Evolutionary conservation across 35 echinoderm and acorn worm species (phyloP).

Genomic region (Eucidaris tribuloides): DNA sequence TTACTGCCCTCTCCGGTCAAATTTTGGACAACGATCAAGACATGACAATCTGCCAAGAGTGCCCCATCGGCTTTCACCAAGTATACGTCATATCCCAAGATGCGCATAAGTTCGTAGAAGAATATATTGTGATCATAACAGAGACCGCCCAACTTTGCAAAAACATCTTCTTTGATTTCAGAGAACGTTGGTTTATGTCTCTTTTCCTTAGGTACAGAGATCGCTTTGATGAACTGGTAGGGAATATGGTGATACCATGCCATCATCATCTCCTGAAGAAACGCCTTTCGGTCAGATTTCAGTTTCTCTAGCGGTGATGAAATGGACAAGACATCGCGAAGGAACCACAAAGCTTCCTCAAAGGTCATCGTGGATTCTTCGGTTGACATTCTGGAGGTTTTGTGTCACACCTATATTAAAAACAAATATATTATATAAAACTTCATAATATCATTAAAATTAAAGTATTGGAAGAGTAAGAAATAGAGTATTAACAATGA

Average conservation of each 20-base stretch:
- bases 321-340: not conserved
- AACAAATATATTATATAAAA: too few species aligned
- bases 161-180: slow-evolving; percentile 48
- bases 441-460: too few species aligned
- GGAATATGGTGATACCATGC: slow-evolving; percentile 27
- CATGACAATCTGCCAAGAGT: slow-evolving; percentile 9
- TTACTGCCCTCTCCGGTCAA: slow-evolving; percentile 23
- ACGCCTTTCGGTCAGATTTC: not conserved
- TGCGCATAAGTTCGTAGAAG: slow-evolving; percentile 29
- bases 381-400: not conserved
- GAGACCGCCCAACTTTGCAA: slow-evolving; percentile 35
- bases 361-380: not conserved
- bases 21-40: slow-evolving; percentile 27
- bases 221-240: slow-evolving; percentile 54
- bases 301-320: not conserved
- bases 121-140: slow-evolving; percentile 47
- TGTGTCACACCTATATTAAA: too few species aligned
- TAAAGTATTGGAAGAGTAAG: too few species aligned
- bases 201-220: slow-evolving; percentile 1
- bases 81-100: slow-evolving; percentile 43
- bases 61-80: slow-evolving; percentile 25
- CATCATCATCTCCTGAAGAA: not conserved
- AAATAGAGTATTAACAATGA: too few species aligned
- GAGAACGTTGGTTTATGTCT: slow-evolving; percentile 33
- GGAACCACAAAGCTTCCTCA: not conserved